Evolutionary conservation across 2,888 invertebrate genomes (phyloP).

Genomic region (Caenorhabditis sp.): DNA sequence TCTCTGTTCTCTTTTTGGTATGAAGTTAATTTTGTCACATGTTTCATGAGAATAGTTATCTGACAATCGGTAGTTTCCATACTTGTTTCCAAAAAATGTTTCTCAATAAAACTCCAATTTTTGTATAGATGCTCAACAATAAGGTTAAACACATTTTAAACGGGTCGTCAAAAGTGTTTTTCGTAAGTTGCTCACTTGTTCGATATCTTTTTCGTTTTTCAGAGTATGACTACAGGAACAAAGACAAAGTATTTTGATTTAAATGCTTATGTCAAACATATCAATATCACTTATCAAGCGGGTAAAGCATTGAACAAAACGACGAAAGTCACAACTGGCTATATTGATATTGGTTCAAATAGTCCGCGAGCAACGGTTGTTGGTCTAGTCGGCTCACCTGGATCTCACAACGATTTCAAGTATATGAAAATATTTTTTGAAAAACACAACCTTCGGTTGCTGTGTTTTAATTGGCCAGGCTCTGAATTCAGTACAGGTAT

Average conservation of each 20-base stretch:
- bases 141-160: background rate
- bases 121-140: background rate
- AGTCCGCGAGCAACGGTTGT: constrained; percentile 29
- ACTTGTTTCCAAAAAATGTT: background rate
- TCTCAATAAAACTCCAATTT: background rate
- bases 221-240: background rate
- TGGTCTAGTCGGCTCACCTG: constrained; percentile 30
- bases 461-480: constrained; percentile 34
- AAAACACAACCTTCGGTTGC: constrained; percentile 23
- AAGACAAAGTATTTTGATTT: constrained; percentile 17
- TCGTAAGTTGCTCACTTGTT: background rate
- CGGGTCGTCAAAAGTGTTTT: background rate
- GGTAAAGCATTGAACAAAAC: constrained; percentile 15
- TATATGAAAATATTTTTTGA: constrained; percentile 34
- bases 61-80: constrained; percentile 1
- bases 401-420: constrained; percentile 39
- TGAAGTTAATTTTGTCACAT: background rate
- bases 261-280: constrained; percentile 15
- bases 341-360: constrained; percentile 22
- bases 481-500: constrained; percentile 30
- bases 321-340: constrained; percentile 9
- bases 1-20: background rate
- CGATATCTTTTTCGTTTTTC: background rate
- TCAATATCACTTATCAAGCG: constrained; percentile 24
- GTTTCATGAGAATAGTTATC: background rate